phyloP scores from a whole-genome alignment of 2,888 invertebrate genomes.

The Ophion obscuratus region DNA sequence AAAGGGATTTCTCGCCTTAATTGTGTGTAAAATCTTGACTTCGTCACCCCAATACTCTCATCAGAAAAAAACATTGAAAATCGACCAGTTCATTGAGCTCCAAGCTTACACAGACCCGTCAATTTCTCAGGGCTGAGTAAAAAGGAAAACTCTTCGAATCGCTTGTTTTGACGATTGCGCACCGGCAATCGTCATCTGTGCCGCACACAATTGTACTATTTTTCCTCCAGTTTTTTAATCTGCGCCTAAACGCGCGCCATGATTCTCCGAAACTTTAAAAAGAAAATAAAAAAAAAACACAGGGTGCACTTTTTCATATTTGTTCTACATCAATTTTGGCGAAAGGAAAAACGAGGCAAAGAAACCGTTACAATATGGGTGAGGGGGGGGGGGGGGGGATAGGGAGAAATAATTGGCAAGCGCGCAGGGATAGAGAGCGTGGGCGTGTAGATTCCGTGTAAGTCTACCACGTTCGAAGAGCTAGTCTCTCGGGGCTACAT shows the following conservation, averaged over 20 bases:
- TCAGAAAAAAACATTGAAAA: too few species aligned
- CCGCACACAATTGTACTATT: not conserved
- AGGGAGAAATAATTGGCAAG: slow-evolving; percentile 62
- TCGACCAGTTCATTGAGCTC: too few species aligned
- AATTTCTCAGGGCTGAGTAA: too few species aligned
- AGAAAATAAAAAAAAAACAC: not conserved
- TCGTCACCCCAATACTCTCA: too few species aligned
- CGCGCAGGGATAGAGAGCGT: slow-evolving; percentile 33
- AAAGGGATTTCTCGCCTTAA: too few species aligned
- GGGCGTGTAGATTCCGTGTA: slow-evolving; percentile 56
- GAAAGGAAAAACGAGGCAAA: slow-evolving; percentile 16
- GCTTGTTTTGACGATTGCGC: too few species aligned
- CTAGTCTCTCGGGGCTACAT: slow-evolving; percentile 21
- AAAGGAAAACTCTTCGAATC: too few species aligned
- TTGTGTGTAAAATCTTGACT: too few species aligned
- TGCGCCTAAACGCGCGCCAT: not conserved
- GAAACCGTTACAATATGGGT: not conserved
- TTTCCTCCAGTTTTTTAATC: not conserved
- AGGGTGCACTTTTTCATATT: not conserved
- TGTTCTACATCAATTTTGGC: not conserved
- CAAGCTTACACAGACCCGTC: too few species aligned
- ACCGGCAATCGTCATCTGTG: too few species aligned
- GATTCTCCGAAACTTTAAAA: not conserved
- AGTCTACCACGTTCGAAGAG: slow-evolving; percentile 19
- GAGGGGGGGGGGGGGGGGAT: slow-evolving; percentile 4